These are phyloP conservation scores for Struthio camelus DNA, from an alignment of 2,113 vertebrate genomes.

Conservation along the genomic window DNA sequence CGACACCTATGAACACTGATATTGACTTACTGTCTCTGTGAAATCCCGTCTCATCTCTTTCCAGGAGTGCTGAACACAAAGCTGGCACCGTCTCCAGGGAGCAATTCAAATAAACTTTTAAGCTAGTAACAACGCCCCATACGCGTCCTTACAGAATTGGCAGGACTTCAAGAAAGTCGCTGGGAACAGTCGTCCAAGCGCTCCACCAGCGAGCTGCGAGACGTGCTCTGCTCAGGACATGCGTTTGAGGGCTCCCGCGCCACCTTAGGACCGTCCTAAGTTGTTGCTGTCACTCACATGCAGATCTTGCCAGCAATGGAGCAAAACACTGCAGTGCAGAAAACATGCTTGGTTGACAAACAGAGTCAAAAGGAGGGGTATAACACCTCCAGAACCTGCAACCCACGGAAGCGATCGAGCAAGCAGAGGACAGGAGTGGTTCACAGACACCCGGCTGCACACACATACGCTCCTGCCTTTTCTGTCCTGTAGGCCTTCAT, in stretches of 20 bases:
- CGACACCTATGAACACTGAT: neutral
- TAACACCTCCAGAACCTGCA: neutral
- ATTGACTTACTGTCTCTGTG: conserved; percentile 30
- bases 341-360: neutral
- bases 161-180: neutral
- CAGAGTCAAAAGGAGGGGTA: neutral
- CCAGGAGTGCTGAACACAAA: neutral
- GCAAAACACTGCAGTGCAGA: neutral
- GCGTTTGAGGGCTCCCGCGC: neutral
- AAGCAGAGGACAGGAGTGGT: neutral
- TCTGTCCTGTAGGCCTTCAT: neutral
- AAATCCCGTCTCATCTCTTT: conserved; percentile 46
- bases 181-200: neutral
- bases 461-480: neutral
- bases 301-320: neutral
- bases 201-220: neutral
- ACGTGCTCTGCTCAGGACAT: accelerated
- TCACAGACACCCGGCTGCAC: neutral
- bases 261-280: neutral
- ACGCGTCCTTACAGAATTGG: neutral
- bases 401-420: accelerated
- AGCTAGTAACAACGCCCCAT: neutral
- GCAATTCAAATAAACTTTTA: conserved; percentile 47
- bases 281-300: neutral
- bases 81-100: neutral